Evolutionary conservation across 2,888 invertebrate genomes (phyloP).

Genomic region (Catocala fraxini): DNA sequence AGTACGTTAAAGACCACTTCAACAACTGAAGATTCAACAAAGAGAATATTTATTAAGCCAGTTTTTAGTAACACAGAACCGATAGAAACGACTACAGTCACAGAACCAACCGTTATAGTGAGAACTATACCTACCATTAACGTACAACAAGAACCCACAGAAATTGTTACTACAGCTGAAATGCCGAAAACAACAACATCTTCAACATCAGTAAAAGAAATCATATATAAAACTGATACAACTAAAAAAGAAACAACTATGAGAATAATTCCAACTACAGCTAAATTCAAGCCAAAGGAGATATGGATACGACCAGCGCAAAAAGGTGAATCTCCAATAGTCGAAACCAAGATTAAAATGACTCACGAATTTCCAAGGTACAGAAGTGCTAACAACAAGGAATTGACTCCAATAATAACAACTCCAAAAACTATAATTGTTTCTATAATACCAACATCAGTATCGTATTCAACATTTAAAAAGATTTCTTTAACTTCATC

Average conservation of each 20-base stretch:
- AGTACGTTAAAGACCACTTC: constrained; percentile 26
- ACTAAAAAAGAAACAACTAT: constrained; percentile 67
- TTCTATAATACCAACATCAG: constrained; percentile 83
- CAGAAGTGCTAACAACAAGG: constrained; percentile 67
- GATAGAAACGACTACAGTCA: constrained; percentile 22
- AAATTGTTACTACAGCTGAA: constrained; percentile 45
- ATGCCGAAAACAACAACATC: constrained; percentile 28
- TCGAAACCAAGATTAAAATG: constrained; percentile 69
- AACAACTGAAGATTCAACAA: constrained; percentile 36
- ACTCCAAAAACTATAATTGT: constrained; percentile 83
- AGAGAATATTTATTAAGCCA: constrained; percentile 33
- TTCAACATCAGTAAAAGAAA: constrained; percentile 41
- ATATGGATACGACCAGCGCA: constrained; percentile 84
- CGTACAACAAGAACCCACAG: constrained; percentile 21
- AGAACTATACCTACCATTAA: constrained; percentile 10
- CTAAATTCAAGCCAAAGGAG: constrained; percentile 81
- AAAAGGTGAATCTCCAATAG: constrained; percentile 77
- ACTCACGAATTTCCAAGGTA: constrained; percentile 63
- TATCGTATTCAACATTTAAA: constrained; percentile 80
- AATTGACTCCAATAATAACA: constrained; percentile 62
- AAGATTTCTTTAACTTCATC: constrained; percentile 77
- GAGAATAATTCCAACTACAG: constrained; percentile 67
- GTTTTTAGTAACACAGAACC: constrained; percentile 56
- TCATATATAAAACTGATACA: constrained; percentile 51
- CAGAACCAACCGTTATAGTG: constrained; percentile 13